Evolutionary conservation across 1,140 invertebrate genomes (phyloP).

Genomic region (Aphis craccivora): DNA sequence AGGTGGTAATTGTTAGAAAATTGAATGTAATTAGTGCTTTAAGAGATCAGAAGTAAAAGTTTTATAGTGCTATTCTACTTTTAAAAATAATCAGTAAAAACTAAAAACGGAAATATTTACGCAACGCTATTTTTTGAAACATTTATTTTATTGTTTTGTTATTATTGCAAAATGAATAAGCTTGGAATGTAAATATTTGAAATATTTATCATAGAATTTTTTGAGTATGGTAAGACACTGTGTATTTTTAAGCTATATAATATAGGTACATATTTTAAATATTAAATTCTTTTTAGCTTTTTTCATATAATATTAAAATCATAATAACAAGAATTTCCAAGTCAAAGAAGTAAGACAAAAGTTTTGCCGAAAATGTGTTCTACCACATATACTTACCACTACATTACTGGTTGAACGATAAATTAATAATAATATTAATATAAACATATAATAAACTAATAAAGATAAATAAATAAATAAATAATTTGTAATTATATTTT

Average conservation of each 20-base stretch:
- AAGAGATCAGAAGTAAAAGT: too few relatives aligned
- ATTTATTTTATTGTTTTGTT: neutral
- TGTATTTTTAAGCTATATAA: neutral
- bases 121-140: neutral
- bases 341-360: neutral
- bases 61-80: too few relatives aligned
- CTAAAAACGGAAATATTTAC: neutral
- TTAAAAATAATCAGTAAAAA: too few relatives aligned
- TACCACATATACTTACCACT: neutral
- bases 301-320: neutral
- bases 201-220: neutral
- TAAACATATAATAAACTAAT: neutral
- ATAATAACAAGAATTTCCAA: neutral
- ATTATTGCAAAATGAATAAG: neutral
- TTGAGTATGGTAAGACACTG: neutral
- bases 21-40: too few relatives aligned
- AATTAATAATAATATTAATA: neutral
- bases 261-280: neutral
- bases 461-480: neutral
- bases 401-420: neutral
- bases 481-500: neutral
- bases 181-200: neutral
- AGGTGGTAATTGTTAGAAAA: too few relatives aligned
- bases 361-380: neutral
- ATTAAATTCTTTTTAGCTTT: neutral